Base-by-base conservation (phyloP, 2,888 invertebrate genomes). In the Octodonta nipae region DNA sequence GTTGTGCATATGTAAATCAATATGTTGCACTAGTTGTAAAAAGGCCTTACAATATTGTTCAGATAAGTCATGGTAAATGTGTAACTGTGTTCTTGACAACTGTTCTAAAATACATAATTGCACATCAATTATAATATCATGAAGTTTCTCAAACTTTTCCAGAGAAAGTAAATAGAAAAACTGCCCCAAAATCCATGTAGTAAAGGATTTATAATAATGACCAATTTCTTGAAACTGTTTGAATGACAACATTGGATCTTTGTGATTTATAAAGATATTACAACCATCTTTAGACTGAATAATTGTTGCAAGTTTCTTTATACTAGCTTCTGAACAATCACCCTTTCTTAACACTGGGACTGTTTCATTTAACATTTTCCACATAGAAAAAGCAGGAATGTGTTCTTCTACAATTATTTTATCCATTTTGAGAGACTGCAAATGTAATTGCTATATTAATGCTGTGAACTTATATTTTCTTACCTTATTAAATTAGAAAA, bases 171-270 rank as follows among this genome's bases (percentile, higher is more conserved):
- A 60, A 58, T 74, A 73, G 52, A 76, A 76, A 45, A 78, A 61
- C 49, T 71, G 64, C n/a, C 77, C 78, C 33, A 78, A 60, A 2
- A 78, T 54, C 78, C 78, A 79, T 10, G 68, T 69, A 33, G 73
- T 73, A 43, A 77, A 78, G 2, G 71, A 62, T 54, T 53, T 49
- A 43, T 61, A 60, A 37, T 56, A 55, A 31, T 51, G 43, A 28
- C 52, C 47, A 16, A 58, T 48, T 13, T 36, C 57, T 47, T 60
- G 55, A 45, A 70, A 69, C 43, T 66, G 62, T 25, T 58, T 54
- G 38, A 65, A 66, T 14, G 66, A 62, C 43, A 63, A 58, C 36
- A 59, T 61, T 2, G 60, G 55, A 28, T 70, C 65, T 24, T 62
- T 55, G 26, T 63, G 56, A 28, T 66, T 69, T 1, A 72, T 66